Base-by-base conservation (phyloP, 2,797 vertebrate species). In the Stomatorhinus walkeri region DNA sequence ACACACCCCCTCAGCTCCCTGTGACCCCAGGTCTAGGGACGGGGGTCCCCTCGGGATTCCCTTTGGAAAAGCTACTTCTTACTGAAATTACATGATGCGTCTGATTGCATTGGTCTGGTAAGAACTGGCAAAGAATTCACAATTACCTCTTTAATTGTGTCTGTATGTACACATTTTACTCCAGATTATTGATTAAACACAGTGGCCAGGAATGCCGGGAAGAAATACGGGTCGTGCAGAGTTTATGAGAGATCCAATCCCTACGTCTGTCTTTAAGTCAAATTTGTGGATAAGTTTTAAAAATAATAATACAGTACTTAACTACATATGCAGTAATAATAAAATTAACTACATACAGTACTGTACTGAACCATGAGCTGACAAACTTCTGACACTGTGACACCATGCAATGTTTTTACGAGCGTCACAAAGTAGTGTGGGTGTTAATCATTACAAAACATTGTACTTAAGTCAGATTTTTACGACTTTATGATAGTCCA, bases 1-100 rank as follows among this genome's bases (percentile, higher is more conserved):
- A 61, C 90, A 88, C 87, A 9, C 72, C 85, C 61, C 61, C 64
- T 79, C 28, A 2, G 76, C 64, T 86, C 87, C 83, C 28, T 9
- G 56, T 52, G 84, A 90, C 88, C 89, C 68, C 68, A n/a, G 40
- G 40, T 76, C 59, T 24, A 52, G 22, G 19, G 84, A 24, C 1
- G n/a, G 84, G n/a, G 2, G 36, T 19, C 85, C 85, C 24, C 14
- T n/a, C 14, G 76, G 81, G 52, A 87, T 54, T n/a, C 22, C 46
- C 52, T 52, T 59, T 28, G 79, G 24, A 46, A 72, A 85, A 85
- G 54, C 87, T 68, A 56, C 81, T 36, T 14, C 14, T 16, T 51
- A 22, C 61, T 86, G 54, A 72, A 28, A 59, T 12, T 56, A 61
- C 12, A 87, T 19, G 59, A 40, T 16, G 61, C 36, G 48, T 14